Conservation (phyloP, 2,797 vertebrate species). For the Aselliscus stoliczkanus region DNA sequence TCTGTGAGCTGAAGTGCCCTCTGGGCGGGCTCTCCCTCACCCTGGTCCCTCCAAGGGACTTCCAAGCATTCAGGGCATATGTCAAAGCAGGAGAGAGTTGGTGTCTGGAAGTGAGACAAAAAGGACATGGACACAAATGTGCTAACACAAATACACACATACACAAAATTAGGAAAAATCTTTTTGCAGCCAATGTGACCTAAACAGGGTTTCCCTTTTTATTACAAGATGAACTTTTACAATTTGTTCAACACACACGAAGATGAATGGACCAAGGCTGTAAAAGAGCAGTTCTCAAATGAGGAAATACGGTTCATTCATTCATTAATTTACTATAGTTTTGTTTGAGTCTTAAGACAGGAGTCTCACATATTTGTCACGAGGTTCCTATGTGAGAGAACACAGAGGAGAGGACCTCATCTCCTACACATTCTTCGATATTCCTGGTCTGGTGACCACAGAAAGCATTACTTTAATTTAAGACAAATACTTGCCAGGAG, state of each 20-base stretch:
- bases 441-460: background rate
- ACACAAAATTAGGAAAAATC: background rate
- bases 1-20: background rate
- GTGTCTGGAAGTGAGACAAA: slow-evolving; percentile 5
- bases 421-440: background rate
- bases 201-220: background rate
- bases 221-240: background rate
- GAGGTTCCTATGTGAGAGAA: background rate
- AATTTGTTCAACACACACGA: background rate
- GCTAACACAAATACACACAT: background rate
- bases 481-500: background rate
- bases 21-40: background rate
- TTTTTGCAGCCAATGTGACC: background rate
- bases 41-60: background rate
- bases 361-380: background rate
- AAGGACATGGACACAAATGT: background rate
- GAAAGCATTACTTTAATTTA: background rate
- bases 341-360: background rate
- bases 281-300: background rate
- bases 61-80: background rate
- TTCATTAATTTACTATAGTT: background rate
- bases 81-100: background rate
- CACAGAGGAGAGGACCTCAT: background rate
- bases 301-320: background rate
- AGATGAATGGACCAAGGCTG: background rate